Evolutionary conservation across 1,140 invertebrate species (phyloP), one percentile per base, ranked within the genome.

Genomic region (Dendrolimus punctatus): DNA sequence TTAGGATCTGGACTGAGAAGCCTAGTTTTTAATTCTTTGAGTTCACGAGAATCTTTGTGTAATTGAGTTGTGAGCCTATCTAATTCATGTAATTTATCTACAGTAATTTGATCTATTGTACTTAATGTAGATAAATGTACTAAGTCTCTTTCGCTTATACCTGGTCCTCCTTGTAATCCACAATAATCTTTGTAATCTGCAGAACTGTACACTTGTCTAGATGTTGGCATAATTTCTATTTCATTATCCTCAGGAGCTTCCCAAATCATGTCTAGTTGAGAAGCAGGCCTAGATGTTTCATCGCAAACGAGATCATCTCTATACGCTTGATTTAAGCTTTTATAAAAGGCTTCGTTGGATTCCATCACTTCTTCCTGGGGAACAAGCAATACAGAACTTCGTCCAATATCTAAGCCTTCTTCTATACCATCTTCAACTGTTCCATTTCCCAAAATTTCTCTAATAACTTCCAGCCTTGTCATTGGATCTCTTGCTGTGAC

Each of bases 261-360:
- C 91, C 94, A 95, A 63, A 95, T 95, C 91, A 95, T 94, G 54
- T 92, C 93, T 55, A 95, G 79, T 61, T 94, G 93, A 43, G 91
- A 92, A 50, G 90, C 76, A 54, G 91, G 90, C 54, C 89, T 87
- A 5, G 90, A 90, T 39, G 77, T 87, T 71, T 92, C 90, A 64
- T 91, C 89, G 66, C 90, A 91, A 39, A 91, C 91, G 37, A 93
- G 81, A 75, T 95, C 93, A 63, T 96, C 94, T 42, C 94, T 88
- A 81, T 96, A 96, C 36, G 94, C 94, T 73, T 94, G 93, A 82
- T 96, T 96, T 10, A 97, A 88, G 74, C 93, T 95, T 62, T 94
- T 90, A 78, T 97, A 96, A 85, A 96, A 97, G 7, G 93, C 94
- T 84, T 97, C 95, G 73, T 95, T 93, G 5, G 94, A 93, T 85